These are phyloP conservation scores for Sebastes trivittatus DNA, from an alignment of 2,797 vertebrate genomes.

Conservation along the genomic window DNA sequence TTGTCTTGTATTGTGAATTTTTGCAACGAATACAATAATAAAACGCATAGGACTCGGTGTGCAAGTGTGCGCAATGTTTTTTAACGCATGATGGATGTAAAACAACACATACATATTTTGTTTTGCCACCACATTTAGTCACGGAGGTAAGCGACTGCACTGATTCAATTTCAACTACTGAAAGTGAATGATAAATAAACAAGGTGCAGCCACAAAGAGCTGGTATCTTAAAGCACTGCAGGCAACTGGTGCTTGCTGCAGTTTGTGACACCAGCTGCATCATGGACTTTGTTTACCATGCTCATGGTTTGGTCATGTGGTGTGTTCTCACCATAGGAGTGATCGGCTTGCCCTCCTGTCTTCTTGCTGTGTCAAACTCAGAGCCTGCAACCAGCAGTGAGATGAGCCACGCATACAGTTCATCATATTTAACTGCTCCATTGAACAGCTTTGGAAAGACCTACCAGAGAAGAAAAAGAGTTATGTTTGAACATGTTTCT, in stretches of 20 bases:
- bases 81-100: too few species aligned
- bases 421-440: conserved; percentile 89
- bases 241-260: background rate
- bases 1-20: too few species aligned
- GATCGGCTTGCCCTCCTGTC: conserved; percentile 91
- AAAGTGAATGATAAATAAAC: background rate
- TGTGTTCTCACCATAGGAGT: conserved; percentile 88
- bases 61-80: too few species aligned
- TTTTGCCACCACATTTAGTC: background rate
- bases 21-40: too few species aligned
- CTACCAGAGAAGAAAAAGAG: conserved; percentile 66
- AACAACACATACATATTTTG: too few species aligned
- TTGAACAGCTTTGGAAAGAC: conserved; percentile 93
- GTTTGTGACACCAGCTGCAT: background rate
- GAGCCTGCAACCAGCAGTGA: conserved; percentile 93
- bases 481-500: background rate
- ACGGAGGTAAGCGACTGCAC: background rate
- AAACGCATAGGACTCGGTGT: too few species aligned
- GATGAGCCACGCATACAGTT: conserved; percentile 89
- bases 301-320: too few species aligned
- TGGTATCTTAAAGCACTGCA: background rate
- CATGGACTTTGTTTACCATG: background rate
- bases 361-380: conserved; percentile 91
- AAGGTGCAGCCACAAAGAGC: background rate
- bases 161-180: too few species aligned